Evolutionary conservation across 2,797 vertebrate genomes (phyloP).

Genomic region (Ptychobarbus kaznakovi): DNA sequence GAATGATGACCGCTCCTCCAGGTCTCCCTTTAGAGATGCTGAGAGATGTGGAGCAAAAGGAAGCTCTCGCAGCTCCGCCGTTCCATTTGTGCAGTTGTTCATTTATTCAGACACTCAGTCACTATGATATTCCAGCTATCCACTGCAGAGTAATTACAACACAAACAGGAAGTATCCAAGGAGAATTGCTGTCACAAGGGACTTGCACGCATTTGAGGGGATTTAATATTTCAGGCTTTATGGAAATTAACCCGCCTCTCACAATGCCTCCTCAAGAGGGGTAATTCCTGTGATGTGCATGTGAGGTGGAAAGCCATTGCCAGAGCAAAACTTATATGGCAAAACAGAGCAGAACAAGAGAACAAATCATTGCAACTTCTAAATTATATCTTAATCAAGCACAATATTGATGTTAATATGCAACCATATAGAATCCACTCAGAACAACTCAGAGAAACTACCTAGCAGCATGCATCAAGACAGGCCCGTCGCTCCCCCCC

Average conservation of each 20-base stretch:
- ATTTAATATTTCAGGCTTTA: constrained; percentile 36
- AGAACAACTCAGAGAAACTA: not conserved
- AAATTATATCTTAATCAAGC: not conserved
- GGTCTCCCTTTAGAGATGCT: not conserved
- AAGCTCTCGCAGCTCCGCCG: not conserved
- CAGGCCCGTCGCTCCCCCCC: too few relatives aligned
- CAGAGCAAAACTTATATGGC: not conserved
- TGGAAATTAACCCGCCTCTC: constrained; percentile 31
- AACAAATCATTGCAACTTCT: not conserved
- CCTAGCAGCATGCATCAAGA: too few relatives aligned
- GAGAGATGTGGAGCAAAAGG: not conserved
- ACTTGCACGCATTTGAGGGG: constrained; percentile 14
- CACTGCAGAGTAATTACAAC: constrained; percentile 16
- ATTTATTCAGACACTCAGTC: constrained; percentile 32
- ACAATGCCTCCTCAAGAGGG: not conserved
- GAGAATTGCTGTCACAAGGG: constrained; percentile 24
- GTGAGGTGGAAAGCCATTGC: constrained; percentile 6
- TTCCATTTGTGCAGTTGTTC: constrained; percentile 13
- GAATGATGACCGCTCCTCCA: not conserved
- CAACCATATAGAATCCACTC: not conserved
- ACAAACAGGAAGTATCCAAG: constrained; percentile 24
- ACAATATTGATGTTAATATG: too few relatives aligned
- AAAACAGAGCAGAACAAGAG: not conserved
- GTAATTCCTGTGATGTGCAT: constrained; percentile 13
- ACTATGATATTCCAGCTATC: constrained; percentile 35